Base-by-base conservation (phyloP, 2,113 vertebrate species). In the Sciurus niger region DNA sequence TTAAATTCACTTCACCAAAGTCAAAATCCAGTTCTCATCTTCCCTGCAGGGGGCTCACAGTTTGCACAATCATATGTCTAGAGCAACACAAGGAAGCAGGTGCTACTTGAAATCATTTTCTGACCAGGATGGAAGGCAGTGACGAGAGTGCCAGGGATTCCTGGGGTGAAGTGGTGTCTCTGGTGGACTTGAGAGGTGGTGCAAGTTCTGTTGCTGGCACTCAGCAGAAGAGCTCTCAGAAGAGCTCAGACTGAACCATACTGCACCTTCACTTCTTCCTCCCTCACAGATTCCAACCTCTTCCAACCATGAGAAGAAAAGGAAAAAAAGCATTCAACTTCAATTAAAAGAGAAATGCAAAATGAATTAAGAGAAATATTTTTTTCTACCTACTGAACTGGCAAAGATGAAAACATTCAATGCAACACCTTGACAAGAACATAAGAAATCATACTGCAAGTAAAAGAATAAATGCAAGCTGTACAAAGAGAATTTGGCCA, bases 391-490 rank as follows among this genome's bases (percentile, higher is more conserved):
- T 70, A 63, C 17, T 37, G 86, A 24, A 76, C 9, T 40, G 48
- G 18, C 6, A 58, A 84, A 86, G 46, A 67, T 78, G 67, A 72
- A 92, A 92, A 82, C 0, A 12, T 78, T 73, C 11, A 10, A 58
- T 67, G 76, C 65, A 67, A 46, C 37, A 4, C 43, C 4, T 20
- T 63, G 43, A 8, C 37, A 8, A 79, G 77, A 94, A 88, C 34
- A 9, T 11, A n/a, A 28, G 46, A 70, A 88, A 84, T 46, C 2
- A 4, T 4, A 46, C 46, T 78, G 28, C 48, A 13, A 18, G 10
- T 53, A 70, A 70, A n/a, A 90, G 8, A 67, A 51, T 93, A 84
- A 94, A 80, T 60, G 67, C n/a, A 46, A 74, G 13, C 24, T 84
- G 40, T 78, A 37, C 25, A 2, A 89, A 72, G 18, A 95, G 43